Conservation (phyloP, 2,797 vertebrate genomes). For the Rhynchonycteris naso region DNA sequence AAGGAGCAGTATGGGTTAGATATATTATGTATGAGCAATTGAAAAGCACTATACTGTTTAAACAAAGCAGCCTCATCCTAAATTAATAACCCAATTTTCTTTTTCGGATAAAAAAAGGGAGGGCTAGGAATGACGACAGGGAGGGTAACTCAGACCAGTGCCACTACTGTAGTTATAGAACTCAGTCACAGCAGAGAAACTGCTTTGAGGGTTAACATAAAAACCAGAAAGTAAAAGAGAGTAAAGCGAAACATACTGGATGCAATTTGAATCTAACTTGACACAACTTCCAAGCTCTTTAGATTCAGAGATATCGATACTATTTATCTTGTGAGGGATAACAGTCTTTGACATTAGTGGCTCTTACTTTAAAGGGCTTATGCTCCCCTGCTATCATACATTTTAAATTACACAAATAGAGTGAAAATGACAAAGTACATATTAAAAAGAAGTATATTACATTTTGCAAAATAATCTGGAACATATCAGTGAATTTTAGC, state of each 20-base stretch:
- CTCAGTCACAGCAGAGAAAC: slow-evolving; percentile 60
- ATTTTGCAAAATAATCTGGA: slow-evolving; percentile 79
- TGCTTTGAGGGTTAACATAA: slow-evolving; percentile 59
- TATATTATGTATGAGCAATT: slow-evolving; percentile 75
- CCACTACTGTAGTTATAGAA: slow-evolving; percentile 27
- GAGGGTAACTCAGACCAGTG: slow-evolving; percentile 56
- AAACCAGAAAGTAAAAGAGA: slow-evolving; percentile 76
- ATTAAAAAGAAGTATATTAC: slow-evolving; percentile 73
- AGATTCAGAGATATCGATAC: slow-evolving; percentile 64
- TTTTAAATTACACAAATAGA: slow-evolving; percentile 70
- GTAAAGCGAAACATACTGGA: slow-evolving; percentile 70
- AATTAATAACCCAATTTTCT: slow-evolving; percentile 72
- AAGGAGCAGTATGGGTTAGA: slow-evolving; percentile 71
- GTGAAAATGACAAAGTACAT: slow-evolving; percentile 79
- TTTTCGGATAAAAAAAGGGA: slow-evolving; percentile 49
- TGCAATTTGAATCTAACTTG: slow-evolving; percentile 68
- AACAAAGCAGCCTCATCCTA: slow-evolving; percentile 75
- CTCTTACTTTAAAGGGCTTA: slow-evolving; percentile 69
- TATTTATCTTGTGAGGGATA: slow-evolving; percentile 57
- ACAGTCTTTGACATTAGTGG: slow-evolving; percentile 60
- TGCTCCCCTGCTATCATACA: slow-evolving; percentile 50
- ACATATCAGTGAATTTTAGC: slow-evolving; percentile 72
- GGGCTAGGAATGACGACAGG: slow-evolving; percentile 5
- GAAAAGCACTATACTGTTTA: slow-evolving; percentile 73
- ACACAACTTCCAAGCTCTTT: slow-evolving; percentile 56